phyloP scores from a whole-genome alignment of 2,888 invertebrate genomes.

The Ectobius pallidus region DNA sequence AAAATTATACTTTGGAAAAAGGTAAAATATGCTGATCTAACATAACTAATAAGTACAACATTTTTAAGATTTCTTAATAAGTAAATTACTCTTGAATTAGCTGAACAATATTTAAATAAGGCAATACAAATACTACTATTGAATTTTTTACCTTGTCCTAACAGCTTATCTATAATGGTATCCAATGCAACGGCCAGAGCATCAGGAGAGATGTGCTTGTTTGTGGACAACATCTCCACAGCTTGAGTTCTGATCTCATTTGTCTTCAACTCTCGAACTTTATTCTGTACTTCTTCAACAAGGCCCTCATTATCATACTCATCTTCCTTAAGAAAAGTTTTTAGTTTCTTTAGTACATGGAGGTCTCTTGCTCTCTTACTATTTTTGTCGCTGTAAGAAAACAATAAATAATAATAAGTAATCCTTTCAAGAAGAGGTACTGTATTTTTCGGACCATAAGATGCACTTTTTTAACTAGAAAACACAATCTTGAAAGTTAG shows the following conservation, averaged over 20 bases:
- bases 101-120: no score
- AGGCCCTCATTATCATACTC: constrained; percentile 59
- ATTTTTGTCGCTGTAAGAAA: constrained; percentile 72
- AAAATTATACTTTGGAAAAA: no score
- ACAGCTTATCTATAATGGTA: constrained; percentile 53
- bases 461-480: no score
- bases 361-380: constrained; percentile 87
- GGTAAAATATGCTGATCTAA: no score
- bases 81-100: no score
- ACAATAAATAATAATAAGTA: constrained; percentile 4
- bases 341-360: constrained; percentile 80
- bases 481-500: no score
- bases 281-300: constrained; percentile 61
- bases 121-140: no score
- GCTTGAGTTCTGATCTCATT: constrained; percentile 73
- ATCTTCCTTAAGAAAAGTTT: constrained; percentile 67
- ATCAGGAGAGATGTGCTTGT: constrained; percentile 67
- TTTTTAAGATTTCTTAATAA: no score
- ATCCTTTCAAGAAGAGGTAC: constrained; percentile 12
- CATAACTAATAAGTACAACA: no score
- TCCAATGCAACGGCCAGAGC: constrained; percentile 60
- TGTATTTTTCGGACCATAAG: no score
- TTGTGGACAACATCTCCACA: constrained; percentile 70
- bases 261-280: constrained; percentile 70
- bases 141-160: constrained; percentile 49